Conservation (phyloP, 1,140 invertebrate species). For the Drosophila auraria region DNA sequence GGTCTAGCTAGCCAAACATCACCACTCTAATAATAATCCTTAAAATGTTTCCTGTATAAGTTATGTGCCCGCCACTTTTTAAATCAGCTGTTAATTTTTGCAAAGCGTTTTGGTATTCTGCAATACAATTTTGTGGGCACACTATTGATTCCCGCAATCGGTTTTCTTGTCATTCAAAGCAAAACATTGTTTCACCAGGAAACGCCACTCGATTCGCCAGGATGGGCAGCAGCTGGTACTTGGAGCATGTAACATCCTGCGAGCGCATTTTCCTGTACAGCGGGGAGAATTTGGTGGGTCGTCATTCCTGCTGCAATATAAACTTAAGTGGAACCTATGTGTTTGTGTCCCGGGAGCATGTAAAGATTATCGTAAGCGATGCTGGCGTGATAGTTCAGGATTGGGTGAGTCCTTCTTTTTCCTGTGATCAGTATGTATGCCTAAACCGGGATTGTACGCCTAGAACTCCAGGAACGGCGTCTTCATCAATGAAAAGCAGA, state of each 20-base stretch:
- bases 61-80: too few species aligned
- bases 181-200: background rate
- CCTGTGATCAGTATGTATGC: background rate
- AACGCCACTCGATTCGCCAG: background rate
- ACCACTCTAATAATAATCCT: too few species aligned
- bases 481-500: constrained; percentile 35
- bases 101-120: too few species aligned
- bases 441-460: background rate
- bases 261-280: constrained; percentile 26
- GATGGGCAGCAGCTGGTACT: constrained; percentile 40
- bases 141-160: background rate
- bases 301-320: constrained; percentile 58
- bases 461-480: constrained; percentile 57
- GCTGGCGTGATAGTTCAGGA: constrained; percentile 21
- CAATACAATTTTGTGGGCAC: background rate
- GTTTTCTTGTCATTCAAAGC: background rate
- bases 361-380: constrained; percentile 41
- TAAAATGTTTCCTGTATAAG: too few species aligned
- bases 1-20: too few species aligned
- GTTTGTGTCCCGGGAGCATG: constrained; percentile 60
- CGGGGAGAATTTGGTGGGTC: constrained; percentile 48
- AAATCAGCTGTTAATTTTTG: background rate
- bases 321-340: constrained; percentile 22
- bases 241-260: constrained; percentile 46
- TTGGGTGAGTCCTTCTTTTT: constrained; percentile 29